phyloP scores from a whole-genome alignment of 2,888 invertebrate species.

The Drosophila emarginata region DNA sequence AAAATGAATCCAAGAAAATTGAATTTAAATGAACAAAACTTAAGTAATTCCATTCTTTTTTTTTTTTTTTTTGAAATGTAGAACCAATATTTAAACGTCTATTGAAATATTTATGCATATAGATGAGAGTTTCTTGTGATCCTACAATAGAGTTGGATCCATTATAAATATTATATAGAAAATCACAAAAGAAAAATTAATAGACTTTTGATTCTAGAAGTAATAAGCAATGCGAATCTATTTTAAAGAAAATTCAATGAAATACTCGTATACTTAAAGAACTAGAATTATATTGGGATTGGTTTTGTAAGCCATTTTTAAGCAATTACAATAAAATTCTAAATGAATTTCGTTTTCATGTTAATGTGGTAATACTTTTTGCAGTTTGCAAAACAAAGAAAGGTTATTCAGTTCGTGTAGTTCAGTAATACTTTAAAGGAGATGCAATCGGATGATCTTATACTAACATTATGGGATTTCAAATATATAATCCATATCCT shows the following conservation, averaged over 20 bases:
- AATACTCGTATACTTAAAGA: background rate
- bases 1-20: background rate
- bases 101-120: background rate
- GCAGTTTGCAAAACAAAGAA: background rate
- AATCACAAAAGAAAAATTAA: background rate
- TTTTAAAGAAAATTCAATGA: background rate
- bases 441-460: background rate
- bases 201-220: background rate
- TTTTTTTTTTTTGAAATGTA: too few relatives aligned
- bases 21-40: background rate
- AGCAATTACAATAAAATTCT: background rate
- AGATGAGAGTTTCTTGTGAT: background rate
- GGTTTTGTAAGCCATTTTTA: background rate
- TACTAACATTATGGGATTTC: background rate
- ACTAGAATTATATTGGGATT: background rate
- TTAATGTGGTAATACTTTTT: background rate
- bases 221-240: background rate
- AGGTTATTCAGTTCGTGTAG: background rate
- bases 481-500: background rate
- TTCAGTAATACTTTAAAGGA: constrained; percentile 1
- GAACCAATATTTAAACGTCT: too few relatives aligned
- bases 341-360: background rate
- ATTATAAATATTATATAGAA: background rate
- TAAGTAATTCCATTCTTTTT: background rate
- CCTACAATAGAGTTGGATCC: background rate